These are phyloP conservation scores for Piezodorus guildinii DNA, from an alignment of 1,140 invertebrate species.

Conservation along the genomic window DNA sequence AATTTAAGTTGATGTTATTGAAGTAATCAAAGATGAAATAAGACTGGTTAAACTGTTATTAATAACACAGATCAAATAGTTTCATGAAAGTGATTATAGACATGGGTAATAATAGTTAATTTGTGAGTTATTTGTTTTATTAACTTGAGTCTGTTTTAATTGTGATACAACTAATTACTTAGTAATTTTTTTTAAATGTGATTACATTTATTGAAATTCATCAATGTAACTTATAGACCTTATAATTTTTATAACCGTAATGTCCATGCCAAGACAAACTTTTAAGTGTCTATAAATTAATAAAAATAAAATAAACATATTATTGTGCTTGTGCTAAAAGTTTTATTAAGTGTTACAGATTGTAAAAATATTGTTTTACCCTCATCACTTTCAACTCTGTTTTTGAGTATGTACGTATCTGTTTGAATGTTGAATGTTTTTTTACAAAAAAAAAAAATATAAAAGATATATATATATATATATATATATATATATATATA, in stretches of 20 bases:
- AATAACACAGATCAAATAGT: conserved; percentile 26
- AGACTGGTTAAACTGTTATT: conserved; percentile 26
- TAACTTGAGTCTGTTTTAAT: conserved; percentile 22
- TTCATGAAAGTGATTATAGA: conserved; percentile 22
- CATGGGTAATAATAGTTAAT: conserved; percentile 23
- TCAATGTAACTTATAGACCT: conserved; percentile 11
- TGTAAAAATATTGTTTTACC: conserved; percentile 1
- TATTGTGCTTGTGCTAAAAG: background rate
- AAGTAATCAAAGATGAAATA: conserved; percentile 27
- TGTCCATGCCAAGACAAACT: conserved; percentile 20
- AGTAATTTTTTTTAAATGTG: conserved; percentile 24
- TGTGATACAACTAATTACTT: conserved; percentile 26
- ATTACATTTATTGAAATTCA: conserved; percentile 17
- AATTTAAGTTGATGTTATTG: conserved; percentile 26
- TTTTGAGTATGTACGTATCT: conserved; percentile 9
- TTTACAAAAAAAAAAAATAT: conserved; percentile 12
- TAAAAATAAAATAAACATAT: conserved; percentile 13
- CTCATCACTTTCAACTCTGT: conserved; percentile 3
- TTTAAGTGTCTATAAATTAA: conserved; percentile 23
- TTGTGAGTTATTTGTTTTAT: conserved; percentile 23
- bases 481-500: too few relatives aligned
- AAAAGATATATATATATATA: too few relatives aligned
- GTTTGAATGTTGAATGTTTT: conserved; percentile 16
- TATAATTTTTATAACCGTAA: conserved; percentile 9
- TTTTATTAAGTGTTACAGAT: conserved; percentile 6